phyloP scores from a whole-genome alignment of 2,797 vertebrate species.

The Setipinna tenuifilis region DNA sequence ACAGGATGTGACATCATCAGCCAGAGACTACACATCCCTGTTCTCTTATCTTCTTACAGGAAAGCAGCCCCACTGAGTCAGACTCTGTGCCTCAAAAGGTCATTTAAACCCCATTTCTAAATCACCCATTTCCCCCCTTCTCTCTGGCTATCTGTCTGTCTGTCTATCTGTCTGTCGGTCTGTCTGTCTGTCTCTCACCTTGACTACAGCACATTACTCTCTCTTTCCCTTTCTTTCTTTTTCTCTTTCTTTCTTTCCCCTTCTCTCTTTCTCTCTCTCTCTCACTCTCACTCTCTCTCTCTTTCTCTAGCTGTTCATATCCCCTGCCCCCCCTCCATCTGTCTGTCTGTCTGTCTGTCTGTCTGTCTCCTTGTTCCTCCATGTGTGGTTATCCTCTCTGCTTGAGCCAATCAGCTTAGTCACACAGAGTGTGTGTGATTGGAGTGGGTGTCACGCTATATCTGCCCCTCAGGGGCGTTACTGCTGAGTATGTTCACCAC shows the following conservation, averaged over 20 bases:
- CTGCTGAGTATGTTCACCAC: not conserved
- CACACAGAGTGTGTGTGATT: slow-evolving; percentile 20
- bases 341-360: no score
- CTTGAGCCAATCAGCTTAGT: slow-evolving; percentile 42
- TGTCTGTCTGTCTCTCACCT: slow-evolving; percentile 22
- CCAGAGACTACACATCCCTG: slow-evolving; percentile 56
- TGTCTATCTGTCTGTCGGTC: slow-evolving; percentile 20
- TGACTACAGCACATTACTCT: slow-evolving; percentile 9
- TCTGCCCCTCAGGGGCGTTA: not conserved
- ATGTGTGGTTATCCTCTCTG: slow-evolving; percentile 48
- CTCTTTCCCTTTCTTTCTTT: not conserved
- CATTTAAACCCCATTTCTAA: slow-evolving; percentile 45
- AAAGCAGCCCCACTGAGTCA: slow-evolving; percentile 63
- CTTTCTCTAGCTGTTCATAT: not conserved
- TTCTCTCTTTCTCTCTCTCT: not conserved
- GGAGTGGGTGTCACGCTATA: not conserved
- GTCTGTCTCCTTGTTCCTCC: not conserved
- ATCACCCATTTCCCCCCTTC: slow-evolving; percentile 35
- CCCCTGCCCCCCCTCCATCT: not conserved
- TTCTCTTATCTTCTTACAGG: slow-evolving; percentile 68
- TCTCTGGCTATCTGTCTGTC: slow-evolving; percentile 21
- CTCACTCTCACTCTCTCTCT: not conserved
- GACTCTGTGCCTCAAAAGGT: slow-evolving; percentile 75
- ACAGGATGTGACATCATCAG: slow-evolving; percentile 40
- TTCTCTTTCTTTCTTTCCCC: not conserved